A percentile compares a stretch with the other conserved stretches of the same genome.
phyloP scores from a whole-genome alignment of 2,113 vertebrate genomes.

The Seriola rivoliana region DNA sequence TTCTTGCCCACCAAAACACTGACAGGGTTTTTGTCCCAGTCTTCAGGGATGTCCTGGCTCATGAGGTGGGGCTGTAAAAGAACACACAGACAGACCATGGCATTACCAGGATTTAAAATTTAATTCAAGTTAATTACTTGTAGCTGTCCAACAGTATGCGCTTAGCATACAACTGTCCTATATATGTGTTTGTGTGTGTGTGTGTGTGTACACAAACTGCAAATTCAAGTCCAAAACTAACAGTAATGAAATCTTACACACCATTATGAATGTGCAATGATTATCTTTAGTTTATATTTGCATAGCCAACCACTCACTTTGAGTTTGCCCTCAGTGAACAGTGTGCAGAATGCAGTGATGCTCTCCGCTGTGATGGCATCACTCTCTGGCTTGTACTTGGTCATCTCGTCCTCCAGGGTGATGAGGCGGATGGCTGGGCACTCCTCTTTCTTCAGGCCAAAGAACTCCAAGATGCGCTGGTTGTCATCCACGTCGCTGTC shows the following conservation, averaged over 20 bases:
- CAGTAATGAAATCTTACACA: too few relatives aligned
- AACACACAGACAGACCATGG: neutral
- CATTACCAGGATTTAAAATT: constrained; percentile 2
- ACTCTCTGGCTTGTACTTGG: constrained; percentile 94
- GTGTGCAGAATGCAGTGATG: constrained; percentile 90
- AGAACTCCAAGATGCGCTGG: constrained; percentile 98
- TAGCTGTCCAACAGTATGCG: neutral
- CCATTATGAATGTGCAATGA: neutral
- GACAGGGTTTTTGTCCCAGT: constrained; percentile 96
- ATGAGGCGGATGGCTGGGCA: constrained; percentile 97
- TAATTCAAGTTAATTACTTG: neutral
- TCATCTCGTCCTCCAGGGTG: constrained; percentile 98
- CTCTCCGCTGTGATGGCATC: constrained; percentile 90
- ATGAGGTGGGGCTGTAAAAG: constrained; percentile 92
- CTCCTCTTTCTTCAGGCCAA: constrained; percentile 97
- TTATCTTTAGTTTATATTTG: neutral
- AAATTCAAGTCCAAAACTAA: too few relatives aligned
- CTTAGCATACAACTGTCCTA: neutral
- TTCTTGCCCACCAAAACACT: constrained; percentile 95
- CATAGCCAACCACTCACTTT: constrained; percentile 85
- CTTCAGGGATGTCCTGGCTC: constrained; percentile 96
- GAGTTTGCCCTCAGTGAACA: constrained; percentile 93
- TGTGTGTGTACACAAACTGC: too few relatives aligned
- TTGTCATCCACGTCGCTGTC: constrained; percentile 96
- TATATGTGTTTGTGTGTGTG: neutral